Conservation (phyloP, 2,888 invertebrate species). For the Noctua janthina region DNA sequence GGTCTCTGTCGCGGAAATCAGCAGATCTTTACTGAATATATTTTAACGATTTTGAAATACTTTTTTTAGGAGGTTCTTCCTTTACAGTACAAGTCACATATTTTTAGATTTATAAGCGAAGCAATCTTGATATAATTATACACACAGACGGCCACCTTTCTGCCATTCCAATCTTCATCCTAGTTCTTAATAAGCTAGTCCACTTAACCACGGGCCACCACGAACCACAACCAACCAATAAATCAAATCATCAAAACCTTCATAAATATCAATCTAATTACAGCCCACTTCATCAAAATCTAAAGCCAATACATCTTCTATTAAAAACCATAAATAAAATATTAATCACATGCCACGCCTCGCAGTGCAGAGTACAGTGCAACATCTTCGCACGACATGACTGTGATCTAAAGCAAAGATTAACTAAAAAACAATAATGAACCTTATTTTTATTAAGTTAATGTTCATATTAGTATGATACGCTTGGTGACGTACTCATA, state of each 20-base stretch:
- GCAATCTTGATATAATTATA: too few species aligned
- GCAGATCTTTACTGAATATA: too few species aligned
- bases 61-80: too few species aligned
- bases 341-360: constrained; percentile 55
- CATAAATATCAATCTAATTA: constrained; percentile 54
- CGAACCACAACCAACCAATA: neutral
- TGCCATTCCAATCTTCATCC: neutral
- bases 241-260: constrained; percentile 11
- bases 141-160: neutral
- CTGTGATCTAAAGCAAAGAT: constrained; percentile 27
- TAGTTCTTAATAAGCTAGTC: neutral
- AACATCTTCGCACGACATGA: constrained; percentile 69
- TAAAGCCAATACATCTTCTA: constrained; percentile 26
- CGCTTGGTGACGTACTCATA: neutral
- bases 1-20: too few species aligned
- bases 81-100: too few species aligned
- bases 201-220: constrained; percentile 3
- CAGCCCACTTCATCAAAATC: constrained; percentile 12
- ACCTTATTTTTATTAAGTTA: fast-evolving
- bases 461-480: neutral
- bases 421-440: neutral
- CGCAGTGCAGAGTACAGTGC: constrained; percentile 44
- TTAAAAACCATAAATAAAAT: constrained; percentile 33
- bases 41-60: too few species aligned
- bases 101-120: too few species aligned